Conservation (phyloP, 64 coral and sea anemone genomes). For the Pachyseris speciosa region DNA sequence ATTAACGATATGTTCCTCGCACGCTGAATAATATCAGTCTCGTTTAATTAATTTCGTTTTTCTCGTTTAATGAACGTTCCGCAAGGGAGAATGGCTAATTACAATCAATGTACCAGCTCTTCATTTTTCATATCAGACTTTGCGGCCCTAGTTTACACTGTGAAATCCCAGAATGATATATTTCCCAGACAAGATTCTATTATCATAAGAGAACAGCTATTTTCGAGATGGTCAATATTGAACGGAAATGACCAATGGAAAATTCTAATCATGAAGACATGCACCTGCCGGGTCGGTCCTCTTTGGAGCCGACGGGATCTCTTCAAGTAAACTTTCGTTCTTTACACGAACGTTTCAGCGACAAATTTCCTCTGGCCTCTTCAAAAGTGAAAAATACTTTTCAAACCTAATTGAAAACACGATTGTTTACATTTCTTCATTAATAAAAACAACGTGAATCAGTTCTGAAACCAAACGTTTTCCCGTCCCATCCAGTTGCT, state of each 20-base stretch:
- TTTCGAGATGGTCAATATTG: slow-evolving; percentile 28
- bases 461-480: neutral
- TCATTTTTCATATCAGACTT: neutral
- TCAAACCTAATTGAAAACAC: neutral
- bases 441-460: neutral
- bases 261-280: neutral
- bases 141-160: neutral
- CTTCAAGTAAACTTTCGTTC: neutral
- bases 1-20: neutral
- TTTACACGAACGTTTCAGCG: neutral
- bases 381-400: neutral
- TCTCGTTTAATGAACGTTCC: neutral
- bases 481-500: neutral
- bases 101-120: neutral
- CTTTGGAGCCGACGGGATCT: slow-evolving; percentile 10
- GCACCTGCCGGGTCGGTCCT: slow-evolving; percentile 20
- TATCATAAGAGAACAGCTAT: slow-evolving; percentile 8
- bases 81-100: neutral
- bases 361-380: neutral
- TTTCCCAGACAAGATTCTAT: slow-evolving; percentile 21
- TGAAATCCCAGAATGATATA: slow-evolving; percentile 10
- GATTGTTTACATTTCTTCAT: neutral
- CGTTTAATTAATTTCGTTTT: neutral
- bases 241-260: slow-evolving; percentile 10
- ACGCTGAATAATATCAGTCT: neutral